Percentiles rank a stretch among this genome's conserved stretches.
phyloP scores from a whole-genome alignment of 2,113 vertebrate species.

The Progne subis region DNA sequence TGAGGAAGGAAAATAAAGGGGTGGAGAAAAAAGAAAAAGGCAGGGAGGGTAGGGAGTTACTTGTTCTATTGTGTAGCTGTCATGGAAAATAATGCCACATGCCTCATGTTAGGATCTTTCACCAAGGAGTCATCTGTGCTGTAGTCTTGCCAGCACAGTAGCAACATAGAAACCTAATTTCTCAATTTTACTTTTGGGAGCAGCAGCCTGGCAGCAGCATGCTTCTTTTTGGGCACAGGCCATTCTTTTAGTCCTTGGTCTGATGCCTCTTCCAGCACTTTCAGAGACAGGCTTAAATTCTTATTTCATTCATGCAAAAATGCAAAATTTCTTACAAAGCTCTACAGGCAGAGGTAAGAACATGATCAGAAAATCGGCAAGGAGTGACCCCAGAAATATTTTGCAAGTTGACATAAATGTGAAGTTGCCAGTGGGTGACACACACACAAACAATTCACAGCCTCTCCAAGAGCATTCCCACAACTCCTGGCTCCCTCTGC shows the following conservation, averaged over 20 bases:
- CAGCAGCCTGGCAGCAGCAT: not conserved
- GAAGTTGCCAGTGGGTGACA: not conserved
- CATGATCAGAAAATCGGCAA: accelerated
- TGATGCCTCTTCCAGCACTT: not conserved
- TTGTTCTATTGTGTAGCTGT: not conserved
- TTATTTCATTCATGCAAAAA: not conserved
- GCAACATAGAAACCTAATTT: not conserved
- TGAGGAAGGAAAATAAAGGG: not conserved
- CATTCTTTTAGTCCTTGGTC: not conserved
- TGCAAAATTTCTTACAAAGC: not conserved
- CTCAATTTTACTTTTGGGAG: not conserved
- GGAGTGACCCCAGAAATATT: not conserved
- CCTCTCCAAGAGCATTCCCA: not conserved
- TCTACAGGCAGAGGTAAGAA: not conserved
- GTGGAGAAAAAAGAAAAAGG: not conserved
- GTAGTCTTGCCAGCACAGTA: not conserved
- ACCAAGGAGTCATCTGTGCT: not conserved
- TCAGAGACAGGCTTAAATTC: not conserved
- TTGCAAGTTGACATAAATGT: not conserved
- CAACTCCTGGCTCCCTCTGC: not conserved
- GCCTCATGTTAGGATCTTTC: not conserved
- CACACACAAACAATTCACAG: accelerated
- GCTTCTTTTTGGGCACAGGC: not conserved
- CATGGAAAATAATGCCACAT: not conserved
- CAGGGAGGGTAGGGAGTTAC: accelerated